phyloP scores from a whole-genome alignment of 2,888 invertebrate genomes.

The Physocephala rufipes region DNA sequence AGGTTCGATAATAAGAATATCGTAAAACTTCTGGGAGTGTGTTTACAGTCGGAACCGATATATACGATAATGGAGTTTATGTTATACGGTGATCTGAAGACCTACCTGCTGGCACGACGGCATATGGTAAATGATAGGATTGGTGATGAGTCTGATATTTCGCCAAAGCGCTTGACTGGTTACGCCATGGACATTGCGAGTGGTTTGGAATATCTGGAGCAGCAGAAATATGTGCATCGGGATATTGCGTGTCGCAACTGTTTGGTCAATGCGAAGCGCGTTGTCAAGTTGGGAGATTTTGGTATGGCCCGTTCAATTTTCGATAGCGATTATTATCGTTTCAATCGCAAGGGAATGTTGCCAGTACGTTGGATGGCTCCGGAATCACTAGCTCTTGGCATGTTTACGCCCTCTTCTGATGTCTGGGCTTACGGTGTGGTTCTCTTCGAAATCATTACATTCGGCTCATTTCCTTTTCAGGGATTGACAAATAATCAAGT shows the following conservation, averaged over 20 bases:
- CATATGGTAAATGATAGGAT: conserved; percentile 77
- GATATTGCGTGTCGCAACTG: conserved; percentile 86
- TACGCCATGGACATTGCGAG: conserved; percentile 90
- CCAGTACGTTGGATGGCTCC: conserved; percentile 96
- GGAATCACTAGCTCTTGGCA: conserved; percentile 82
- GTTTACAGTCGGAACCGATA: conserved; percentile 86
- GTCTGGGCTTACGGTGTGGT: conserved; percentile 92
- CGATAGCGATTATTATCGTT: conserved; percentile 89
- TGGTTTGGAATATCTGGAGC: conserved; percentile 85
- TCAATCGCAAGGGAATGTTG: conserved; percentile 86
- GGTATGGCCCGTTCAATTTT: conserved; percentile 91
- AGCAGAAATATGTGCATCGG: conserved; percentile 87
- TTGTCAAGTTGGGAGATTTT: conserved; percentile 84
- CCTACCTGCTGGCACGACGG: conserved; percentile 84
- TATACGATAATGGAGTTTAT: conserved; percentile 95
- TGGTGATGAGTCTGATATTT: conserved; percentile 77
- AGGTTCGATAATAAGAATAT: conserved; percentile 91
- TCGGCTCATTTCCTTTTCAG: conserved; percentile 91
- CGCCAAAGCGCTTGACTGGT: conserved; percentile 79
- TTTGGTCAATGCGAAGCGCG: conserved; percentile 77
- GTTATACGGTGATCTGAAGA: conserved; percentile 92
- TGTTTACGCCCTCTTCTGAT: conserved; percentile 87
- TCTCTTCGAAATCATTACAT: conserved; percentile 87
- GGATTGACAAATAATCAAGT: conserved; percentile 88
- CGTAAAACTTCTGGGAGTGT: conserved; percentile 84